A percentile compares a stretch with the other conserved stretches of the same genome.
phyloP scores from a whole-genome alignment of 2,888 invertebrate genomes.

The Megamerina dolium region DNA sequence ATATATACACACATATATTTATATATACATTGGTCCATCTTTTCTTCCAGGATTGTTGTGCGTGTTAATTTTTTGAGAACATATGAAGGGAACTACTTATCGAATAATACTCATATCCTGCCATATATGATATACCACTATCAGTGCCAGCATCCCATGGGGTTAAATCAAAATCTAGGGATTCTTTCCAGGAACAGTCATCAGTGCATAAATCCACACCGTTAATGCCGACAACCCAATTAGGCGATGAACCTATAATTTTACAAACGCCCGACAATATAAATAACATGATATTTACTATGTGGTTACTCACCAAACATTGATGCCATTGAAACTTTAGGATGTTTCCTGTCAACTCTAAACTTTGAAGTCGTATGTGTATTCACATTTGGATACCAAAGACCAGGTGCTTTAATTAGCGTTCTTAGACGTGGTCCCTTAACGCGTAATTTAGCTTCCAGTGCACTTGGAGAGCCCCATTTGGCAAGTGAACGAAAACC shows the following conservation, averaged over 20 bases:
- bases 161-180: conserved; percentile 74
- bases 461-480: conserved; percentile 73
- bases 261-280: not conserved
- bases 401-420: conserved; percentile 80
- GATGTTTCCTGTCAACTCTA: conserved; percentile 76
- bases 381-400: conserved; percentile 86
- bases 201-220: conserved; percentile 79
- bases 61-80: no score
- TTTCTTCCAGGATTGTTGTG: no score
- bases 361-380: conserved; percentile 75
- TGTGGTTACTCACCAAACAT: conserved; percentile 63
- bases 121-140: conserved; percentile 85
- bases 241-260: conserved; percentile 80
- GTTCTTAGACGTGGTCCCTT: conserved; percentile 72
- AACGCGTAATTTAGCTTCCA: conserved; percentile 84
- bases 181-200: conserved; percentile 89
- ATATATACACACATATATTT: no score
- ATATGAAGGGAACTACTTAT: no score
- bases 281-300: not conserved
- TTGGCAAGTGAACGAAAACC: conserved; percentile 73
- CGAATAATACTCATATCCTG: no score
- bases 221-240: conserved; percentile 94
- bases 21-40: no score
- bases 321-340: conserved; percentile 78
- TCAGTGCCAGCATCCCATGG: conserved; percentile 98